Base-by-base conservation (phyloP, 2,797 vertebrate species). In the Neosalanx taihuensis region DNA sequence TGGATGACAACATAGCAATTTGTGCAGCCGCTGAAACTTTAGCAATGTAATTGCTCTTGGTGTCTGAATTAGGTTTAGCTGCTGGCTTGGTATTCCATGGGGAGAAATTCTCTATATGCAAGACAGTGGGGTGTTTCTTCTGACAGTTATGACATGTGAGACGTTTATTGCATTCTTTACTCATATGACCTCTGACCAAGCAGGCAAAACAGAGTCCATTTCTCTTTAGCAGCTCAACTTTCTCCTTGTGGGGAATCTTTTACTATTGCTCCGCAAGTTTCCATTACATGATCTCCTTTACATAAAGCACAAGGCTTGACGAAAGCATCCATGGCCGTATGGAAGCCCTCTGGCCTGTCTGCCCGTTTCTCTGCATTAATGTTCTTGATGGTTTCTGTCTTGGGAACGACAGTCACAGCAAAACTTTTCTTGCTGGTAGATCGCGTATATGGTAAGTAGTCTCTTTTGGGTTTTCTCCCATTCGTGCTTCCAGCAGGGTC, bases 131-230 rank as follows among this genome's bases (percentile, higher is more conserved):
- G 18, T 73, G 72, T 35, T 31, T 61, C 23, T 60, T 51, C 10
- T 60, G 23, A 23, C 72, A 73, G 7, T 20, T 20, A 15, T 49
- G 10, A 18, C 69, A 71, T 9, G 10, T 71, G 6, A 71, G 68
- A 18, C 69, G 35, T 4, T 70, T 70, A 35, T 62, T 62, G 33
- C 61, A 72, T 64, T 7, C 35, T 53, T 57, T 56, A 35, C 61
- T 72, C 6, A 64, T 56, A 57, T 71, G 70, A n/a, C 70, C 70
- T 57, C 46, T 58, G 1, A 46, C 64, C 23, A 72, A 57, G 33
- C 71, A 72, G 49, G 60, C 71, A 72, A 72, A 72, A 17, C 64
- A 72, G 23, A 72, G 20, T 67, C 71, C 51, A 20, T 59, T 7
- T 66, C 60, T 72, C 51, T 37, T 66, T 72, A 72, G 63, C 12